Percentiles rank a stretch among this genome's conserved stretches.
These are phyloP conservation scores for Tachuris rubrigastra DNA, from an alignment of 2,113 vertebrate species.

Conservation along the genomic window DNA sequence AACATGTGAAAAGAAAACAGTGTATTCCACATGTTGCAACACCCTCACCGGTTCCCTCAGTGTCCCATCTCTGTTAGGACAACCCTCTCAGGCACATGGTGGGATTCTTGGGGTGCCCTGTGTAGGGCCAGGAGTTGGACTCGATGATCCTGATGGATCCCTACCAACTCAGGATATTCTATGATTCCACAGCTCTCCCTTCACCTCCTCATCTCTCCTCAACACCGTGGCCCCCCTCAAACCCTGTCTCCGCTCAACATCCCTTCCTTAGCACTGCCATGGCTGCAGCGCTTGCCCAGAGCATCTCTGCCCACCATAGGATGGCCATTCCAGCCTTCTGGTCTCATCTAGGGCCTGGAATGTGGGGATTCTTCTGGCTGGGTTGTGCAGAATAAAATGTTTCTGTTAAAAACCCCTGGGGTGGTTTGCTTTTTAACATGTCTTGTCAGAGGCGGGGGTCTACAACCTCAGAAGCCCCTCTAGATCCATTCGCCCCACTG, in stretches of 20 bases:
- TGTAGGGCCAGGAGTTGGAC: neutral
- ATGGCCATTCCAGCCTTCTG: neutral
- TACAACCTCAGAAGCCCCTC: fast-evolving
- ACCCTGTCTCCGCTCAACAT: neutral
- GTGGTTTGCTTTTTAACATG: neutral
- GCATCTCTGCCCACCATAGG: neutral
- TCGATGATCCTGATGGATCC: neutral
- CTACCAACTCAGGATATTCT: neutral
- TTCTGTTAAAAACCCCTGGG: neutral
- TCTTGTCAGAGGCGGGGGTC: fast-evolving
- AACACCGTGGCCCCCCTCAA: neutral
- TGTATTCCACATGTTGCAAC: neutral
- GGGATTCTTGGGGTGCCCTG: neutral
- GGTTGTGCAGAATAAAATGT: neutral
- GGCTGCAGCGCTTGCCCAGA: neutral
- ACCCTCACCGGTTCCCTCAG: neutral
- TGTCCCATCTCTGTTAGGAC: neutral
- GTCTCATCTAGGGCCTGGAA: neutral
- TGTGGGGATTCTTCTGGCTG: neutral
- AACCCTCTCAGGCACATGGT: neutral
- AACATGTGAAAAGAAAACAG: neutral
- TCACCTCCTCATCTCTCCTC: neutral
- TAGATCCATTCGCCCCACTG: neutral
- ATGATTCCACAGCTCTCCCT: neutral
- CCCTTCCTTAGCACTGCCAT: neutral